Evolutionary conservation across 2,797 vertebrate species (phyloP).

Genomic region (Phoebastria nigripes): DNA sequence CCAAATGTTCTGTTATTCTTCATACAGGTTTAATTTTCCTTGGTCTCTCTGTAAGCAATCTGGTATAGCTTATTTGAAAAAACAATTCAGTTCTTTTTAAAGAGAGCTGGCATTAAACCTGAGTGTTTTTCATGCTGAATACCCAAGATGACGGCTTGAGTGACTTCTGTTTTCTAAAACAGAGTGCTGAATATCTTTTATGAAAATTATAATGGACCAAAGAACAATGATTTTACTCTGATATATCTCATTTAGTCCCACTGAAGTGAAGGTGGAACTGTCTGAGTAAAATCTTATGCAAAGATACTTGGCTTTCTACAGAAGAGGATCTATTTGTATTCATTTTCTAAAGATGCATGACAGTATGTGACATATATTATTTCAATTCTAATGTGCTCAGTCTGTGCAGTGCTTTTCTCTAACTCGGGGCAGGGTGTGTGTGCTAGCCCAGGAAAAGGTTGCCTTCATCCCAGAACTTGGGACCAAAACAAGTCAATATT

Average conservation of each 20-base stretch:
- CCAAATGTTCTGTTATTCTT: neutral
- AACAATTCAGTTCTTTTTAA: neutral
- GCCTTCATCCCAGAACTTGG: neutral
- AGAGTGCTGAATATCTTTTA: neutral
- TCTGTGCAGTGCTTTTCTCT: neutral
- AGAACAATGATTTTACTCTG: neutral
- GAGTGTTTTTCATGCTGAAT: neutral
- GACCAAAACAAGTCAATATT: neutral
- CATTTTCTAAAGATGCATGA: neutral
- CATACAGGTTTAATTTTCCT: neutral
- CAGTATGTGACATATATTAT: neutral
- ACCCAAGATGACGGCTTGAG: neutral
- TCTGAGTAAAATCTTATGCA: neutral
- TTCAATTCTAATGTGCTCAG: neutral
- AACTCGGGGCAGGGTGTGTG: accelerated
- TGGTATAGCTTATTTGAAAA: neutral
- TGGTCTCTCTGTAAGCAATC: neutral
- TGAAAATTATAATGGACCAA: neutral
- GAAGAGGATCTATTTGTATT: neutral
- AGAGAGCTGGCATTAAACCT: neutral
- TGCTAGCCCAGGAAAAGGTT: neutral
- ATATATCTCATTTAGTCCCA: neutral
- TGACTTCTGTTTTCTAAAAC: neutral
- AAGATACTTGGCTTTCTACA: neutral
- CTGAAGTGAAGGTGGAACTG: neutral